Evolutionary conservation across 2,113 vertebrate species (phyloP), one percentile per base, ranked within the genome.

Genomic region (Burhinus bistriatus): DNA sequence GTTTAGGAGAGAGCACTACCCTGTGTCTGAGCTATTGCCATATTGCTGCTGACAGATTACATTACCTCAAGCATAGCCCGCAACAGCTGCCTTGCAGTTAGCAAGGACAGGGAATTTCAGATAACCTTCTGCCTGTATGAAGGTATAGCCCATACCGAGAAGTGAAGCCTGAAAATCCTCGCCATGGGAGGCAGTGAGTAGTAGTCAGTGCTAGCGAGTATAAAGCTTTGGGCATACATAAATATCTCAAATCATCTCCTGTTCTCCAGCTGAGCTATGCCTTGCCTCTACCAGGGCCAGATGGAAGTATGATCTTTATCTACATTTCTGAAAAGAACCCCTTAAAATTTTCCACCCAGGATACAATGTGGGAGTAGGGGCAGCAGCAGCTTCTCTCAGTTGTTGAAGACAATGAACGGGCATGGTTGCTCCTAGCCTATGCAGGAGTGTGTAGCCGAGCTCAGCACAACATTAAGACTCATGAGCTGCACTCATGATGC

Each of bases 21-120:
- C 23, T 57, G 42, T 34, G 25, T 59, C 55, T 89, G 81, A 54
- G 47, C 69, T 91, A 9, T 26, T 78, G 83, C 89, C 54, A 36
- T 90, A 81, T 68, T 94, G 89, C 80, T 84, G 86, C 89, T 96
- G 87, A 82, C 72, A 89, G 59, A 42, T 81, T 86, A 7, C 45
- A 58, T 89, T 75, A 89, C 81, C 55, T 95, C 80, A 78, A 89
- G 83, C 19, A 29, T 7, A 80, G 93, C 20, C 58, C 17, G 16
- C n/a, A 89, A 52, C 36, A 89, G 76, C 93, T 90, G 89, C 76
- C 68, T 91, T 92, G 59, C 44, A 87, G 55, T 55, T 44, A 80
- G 36, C 58, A 83, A 73, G 83, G 34, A 65, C 6, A 9, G 23
- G 34, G 44, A 15, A 58, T 77, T 92, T 69, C n/a, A n/a, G 58